phyloP scores from a whole-genome alignment of 2,888 invertebrate genomes.

The Diplolepis rosae region DNA sequence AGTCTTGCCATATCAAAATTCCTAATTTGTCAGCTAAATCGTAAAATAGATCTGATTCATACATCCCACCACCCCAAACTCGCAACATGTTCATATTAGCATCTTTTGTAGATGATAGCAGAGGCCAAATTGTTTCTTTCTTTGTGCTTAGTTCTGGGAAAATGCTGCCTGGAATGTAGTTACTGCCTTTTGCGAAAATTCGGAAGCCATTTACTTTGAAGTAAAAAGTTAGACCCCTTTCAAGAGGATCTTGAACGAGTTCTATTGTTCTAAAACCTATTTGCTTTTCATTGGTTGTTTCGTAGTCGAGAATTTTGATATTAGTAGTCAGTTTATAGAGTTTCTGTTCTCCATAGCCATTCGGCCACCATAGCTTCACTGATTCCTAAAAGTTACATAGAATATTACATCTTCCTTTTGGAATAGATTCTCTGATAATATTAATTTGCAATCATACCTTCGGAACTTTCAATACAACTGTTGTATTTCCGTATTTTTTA shows the following conservation, averaged over 20 bases:
- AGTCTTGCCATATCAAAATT: conserved; percentile 97
- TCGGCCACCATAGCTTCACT: conserved; percentile 94
- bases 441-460: no score
- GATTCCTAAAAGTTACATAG: conserved; percentile 70
- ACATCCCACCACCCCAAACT: conserved; percentile 99
- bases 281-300: conserved; percentile 69
- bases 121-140: conserved; percentile 76
- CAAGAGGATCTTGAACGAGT: conserved; percentile 83
- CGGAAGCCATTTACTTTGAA: conserved; percentile 89
- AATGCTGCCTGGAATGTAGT: conserved; percentile 92
- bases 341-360: conserved; percentile 88
- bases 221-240: conserved; percentile 86
- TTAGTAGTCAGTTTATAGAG: conserved; percentile 82
- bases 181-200: conserved; percentile 96
- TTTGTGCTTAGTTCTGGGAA: conserved; percentile 84
- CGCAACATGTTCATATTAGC: conserved; percentile 94
- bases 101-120: conserved; percentile 82
- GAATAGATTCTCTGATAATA: no score
- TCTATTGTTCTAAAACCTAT: conserved; percentile 92
- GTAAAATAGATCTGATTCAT: conserved; percentile 94
- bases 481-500: conserved; percentile 35
- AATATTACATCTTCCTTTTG: no score
- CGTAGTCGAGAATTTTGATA: conserved; percentile 68
- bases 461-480: conserved; percentile 52
- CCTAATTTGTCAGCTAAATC: conserved; percentile 90